A percentile compares a stretch with the other conserved stretches of the same genome.
Evolutionary conservation across 2,113 vertebrate species (phyloP).

Genomic region (Erpornis zantholeuca): DNA sequence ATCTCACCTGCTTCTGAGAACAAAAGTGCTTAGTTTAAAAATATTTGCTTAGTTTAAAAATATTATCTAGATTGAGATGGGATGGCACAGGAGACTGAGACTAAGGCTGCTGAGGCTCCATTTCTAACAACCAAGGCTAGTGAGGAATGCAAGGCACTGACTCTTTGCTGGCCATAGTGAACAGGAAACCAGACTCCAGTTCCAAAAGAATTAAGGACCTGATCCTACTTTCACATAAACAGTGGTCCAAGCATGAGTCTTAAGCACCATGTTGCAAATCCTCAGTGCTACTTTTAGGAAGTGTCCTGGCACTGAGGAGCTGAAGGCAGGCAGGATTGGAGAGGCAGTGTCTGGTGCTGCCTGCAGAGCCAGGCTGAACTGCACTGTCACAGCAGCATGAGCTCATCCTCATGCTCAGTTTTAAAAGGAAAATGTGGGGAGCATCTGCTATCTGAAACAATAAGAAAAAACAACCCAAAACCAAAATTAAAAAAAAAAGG

Average conservation of each 20-base stretch:
- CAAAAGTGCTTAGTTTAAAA: background rate
- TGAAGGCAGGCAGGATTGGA: background rate
- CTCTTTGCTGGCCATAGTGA: background rate
- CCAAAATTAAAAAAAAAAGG: background rate
- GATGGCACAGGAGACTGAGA: background rate
- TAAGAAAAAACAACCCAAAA: background rate
- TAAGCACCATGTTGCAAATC: background rate
- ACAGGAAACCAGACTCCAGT: background rate
- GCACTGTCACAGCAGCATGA: background rate
- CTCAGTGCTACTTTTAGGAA: background rate
- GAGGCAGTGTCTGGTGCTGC: background rate
- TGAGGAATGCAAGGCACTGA: background rate
- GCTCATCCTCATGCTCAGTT: background rate
- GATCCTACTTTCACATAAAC: background rate
- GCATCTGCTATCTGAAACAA: background rate
- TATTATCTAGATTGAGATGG: background rate
- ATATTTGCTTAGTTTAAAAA: background rate
- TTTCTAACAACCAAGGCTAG: background rate
- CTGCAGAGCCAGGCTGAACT: background rate
- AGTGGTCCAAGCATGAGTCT: background rate
- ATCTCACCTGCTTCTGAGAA: constrained; percentile 34
- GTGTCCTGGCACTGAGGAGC: background rate
- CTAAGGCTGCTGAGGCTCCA: background rate
- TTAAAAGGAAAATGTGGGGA: background rate
- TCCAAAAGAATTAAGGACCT: background rate